phyloP scores from a whole-genome alignment of 2,888 invertebrate species.

The Hedychridium roseum region DNA sequence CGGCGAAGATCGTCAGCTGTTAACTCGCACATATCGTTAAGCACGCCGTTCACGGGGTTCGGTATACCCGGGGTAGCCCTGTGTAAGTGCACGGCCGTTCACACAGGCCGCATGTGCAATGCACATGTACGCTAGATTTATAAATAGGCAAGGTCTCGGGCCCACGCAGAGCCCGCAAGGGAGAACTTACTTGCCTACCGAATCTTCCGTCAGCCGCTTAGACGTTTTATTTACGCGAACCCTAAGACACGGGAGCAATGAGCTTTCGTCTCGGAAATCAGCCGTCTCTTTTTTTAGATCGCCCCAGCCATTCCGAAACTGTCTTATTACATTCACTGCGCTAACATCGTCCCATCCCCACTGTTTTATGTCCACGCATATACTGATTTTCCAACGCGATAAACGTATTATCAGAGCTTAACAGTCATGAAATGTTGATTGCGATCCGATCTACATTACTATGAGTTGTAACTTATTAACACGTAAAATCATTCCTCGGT shows the following conservation, averaged over 20 bases:
- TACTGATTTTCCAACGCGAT: too few species aligned
- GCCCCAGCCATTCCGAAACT: too few species aligned
- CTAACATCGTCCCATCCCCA: too few species aligned
- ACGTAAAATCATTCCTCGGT: too few species aligned
- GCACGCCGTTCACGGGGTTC: not conserved
- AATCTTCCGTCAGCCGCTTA: slow-evolving; percentile 37
- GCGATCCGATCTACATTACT: too few species aligned
- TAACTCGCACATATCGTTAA: slow-evolving; percentile 7
- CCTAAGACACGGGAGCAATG: slow-evolving; percentile 12
- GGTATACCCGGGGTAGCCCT: not conserved
- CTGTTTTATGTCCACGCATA: too few species aligned
- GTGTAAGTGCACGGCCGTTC: slow-evolving; percentile 11
- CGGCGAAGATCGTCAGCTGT: slow-evolving; percentile 1
- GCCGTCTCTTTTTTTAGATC: not conserved
- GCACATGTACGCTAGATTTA: slow-evolving; percentile 43
- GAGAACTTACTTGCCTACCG: slow-evolving; percentile 35
- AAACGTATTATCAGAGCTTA: too few species aligned
- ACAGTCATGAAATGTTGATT: too few species aligned
- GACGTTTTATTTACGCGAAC: slow-evolving; percentile 41
- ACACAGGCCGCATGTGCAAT: slow-evolving; percentile 15
- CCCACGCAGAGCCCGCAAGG: slow-evolving; percentile 49
- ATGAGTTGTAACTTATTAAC: too few species aligned
- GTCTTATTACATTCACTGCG: too few species aligned
- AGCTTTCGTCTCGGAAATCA: not conserved
- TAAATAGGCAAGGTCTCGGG: slow-evolving; percentile 56